A percentile compares a stretch with the other conserved stretches of the same genome.
phyloP scores from a whole-genome alignment of 2,888 invertebrate species.

The Rhagonycha fulva region DNA sequence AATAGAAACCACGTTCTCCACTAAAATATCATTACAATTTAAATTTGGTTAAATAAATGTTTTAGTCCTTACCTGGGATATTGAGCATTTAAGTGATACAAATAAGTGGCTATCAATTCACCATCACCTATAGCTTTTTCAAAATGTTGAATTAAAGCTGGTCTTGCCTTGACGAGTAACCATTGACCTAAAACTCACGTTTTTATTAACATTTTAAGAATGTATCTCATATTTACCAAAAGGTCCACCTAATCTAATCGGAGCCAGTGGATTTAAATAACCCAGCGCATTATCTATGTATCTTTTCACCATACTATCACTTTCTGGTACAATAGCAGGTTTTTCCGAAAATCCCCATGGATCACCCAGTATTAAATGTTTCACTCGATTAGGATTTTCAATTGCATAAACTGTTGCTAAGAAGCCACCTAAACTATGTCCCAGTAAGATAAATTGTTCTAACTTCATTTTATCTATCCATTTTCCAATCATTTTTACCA shows the following conservation, averaged over 20 bases:
- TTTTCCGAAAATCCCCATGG: slow-evolving; percentile 78
- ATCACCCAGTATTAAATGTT: slow-evolving; percentile 91
- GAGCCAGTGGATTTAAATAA: neutral
- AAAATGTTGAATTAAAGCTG: neutral
- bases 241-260: neutral
- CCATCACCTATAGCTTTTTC: neutral
- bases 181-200: neutral
- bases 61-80: neutral
- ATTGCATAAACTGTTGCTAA: slow-evolving; percentile 86
- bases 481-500: slow-evolving; percentile 91
- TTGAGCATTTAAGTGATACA: neutral
- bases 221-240: neutral
- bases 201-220: neutral
- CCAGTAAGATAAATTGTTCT: slow-evolving; percentile 82
- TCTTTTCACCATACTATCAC: neutral
- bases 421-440: slow-evolving; percentile 93
- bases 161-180: neutral
- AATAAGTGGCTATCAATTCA: neutral
- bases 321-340: slow-evolving; percentile 57
- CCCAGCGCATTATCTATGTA: neutral
- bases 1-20: neutral
- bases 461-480: slow-evolving; percentile 90
- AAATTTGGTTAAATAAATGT: neutral
- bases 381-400: slow-evolving; percentile 81
- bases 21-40: neutral